A percentile compares a stretch with the other conserved stretches of the same genome.
These are phyloP conservation scores for Leptatherina wallacei DNA, from an alignment of 2,797 vertebrate genomes.

Conservation along the genomic window DNA sequence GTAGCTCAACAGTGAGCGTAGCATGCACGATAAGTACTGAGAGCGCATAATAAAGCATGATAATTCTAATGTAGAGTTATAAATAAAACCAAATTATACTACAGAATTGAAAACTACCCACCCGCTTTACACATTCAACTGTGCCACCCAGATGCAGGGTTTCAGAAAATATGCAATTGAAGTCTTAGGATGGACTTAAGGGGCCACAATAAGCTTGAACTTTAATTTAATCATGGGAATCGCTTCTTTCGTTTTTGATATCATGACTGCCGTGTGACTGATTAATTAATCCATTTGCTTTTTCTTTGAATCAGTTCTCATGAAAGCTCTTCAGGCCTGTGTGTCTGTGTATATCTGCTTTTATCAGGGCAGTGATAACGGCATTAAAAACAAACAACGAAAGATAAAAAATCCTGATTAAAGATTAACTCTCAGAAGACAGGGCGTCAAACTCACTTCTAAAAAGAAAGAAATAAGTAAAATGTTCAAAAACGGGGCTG, in stretches of 20 bases:
- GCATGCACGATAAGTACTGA: constrained; percentile 14
- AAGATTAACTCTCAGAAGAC: constrained; percentile 27
- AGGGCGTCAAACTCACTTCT: constrained; percentile 23
- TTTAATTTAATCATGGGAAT: constrained; percentile 10
- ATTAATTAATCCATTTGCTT: constrained; percentile 33
- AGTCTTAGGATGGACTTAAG: background rate
- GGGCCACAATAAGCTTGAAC: background rate
- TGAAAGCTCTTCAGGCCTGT: constrained; percentile 12
- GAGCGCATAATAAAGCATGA: constrained; percentile 33
- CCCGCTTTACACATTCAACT: background rate
- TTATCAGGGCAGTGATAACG: constrained; percentile 17
- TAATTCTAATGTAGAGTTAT: constrained; percentile 39
- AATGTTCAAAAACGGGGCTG: constrained; percentile 1
- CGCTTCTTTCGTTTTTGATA: constrained; percentile 23
- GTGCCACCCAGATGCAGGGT: background rate
- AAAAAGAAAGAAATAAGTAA: background rate
- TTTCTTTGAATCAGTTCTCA: constrained; percentile 15
- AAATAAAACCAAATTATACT: constrained; percentile 35
- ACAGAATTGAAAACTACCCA: constrained; percentile 24
- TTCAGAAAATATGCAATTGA: background rate
- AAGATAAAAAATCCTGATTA: constrained; percentile 17
- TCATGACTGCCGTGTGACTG: constrained; percentile 13
- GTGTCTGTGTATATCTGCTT: constrained; percentile 20
- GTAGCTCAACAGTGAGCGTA: constrained; percentile 14
- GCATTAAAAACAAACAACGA: constrained; percentile 35